Conservation (phyloP, 1,140 invertebrate species). For the Lucilia cuprina region DNA sequence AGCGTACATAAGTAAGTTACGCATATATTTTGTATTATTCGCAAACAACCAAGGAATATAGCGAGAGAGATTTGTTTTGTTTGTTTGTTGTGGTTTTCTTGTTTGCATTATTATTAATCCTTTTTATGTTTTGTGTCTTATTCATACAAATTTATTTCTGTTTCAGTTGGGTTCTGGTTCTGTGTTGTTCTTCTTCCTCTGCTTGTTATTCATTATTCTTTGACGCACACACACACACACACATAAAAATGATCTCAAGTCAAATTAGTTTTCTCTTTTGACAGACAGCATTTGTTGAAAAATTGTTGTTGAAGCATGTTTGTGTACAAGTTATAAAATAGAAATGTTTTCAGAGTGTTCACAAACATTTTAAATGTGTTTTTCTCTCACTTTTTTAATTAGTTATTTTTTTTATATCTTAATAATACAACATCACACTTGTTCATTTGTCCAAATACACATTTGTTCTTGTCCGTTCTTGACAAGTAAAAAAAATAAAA, state of each 20-base stretch:
- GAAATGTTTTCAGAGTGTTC: not conserved
- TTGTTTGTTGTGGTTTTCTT: not conserved
- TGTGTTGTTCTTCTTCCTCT: too few relatives aligned
- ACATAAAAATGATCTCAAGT: not conserved
- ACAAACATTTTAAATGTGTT: conserved; percentile 1
- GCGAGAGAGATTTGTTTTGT: conserved; percentile 29
- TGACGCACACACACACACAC: not conserved
- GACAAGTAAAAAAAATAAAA: not conserved
- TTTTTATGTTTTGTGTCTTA: not conserved
- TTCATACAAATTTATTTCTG: not conserved
- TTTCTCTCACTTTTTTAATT: not conserved
- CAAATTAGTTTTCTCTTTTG: not conserved
- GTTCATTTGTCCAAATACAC: conserved; percentile 5
- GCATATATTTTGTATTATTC: conserved; percentile 32
- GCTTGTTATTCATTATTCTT: too few relatives aligned
- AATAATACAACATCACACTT: conserved; percentile 15
- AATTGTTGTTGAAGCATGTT: not conserved
- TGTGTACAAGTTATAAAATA: not conserved
- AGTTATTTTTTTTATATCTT: not conserved
- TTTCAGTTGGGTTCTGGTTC: not conserved
- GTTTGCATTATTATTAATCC: not conserved
- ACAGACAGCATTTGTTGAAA: not conserved
- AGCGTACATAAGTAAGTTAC: too few relatives aligned
- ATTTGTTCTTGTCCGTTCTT: not conserved
- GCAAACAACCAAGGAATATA: conserved; percentile 38